Percentiles rank a stretch among this genome's conserved stretches.
phyloP scores from a whole-genome alignment of 2,113 vertebrate genomes.

The Ahaetulla prasina region DNA sequence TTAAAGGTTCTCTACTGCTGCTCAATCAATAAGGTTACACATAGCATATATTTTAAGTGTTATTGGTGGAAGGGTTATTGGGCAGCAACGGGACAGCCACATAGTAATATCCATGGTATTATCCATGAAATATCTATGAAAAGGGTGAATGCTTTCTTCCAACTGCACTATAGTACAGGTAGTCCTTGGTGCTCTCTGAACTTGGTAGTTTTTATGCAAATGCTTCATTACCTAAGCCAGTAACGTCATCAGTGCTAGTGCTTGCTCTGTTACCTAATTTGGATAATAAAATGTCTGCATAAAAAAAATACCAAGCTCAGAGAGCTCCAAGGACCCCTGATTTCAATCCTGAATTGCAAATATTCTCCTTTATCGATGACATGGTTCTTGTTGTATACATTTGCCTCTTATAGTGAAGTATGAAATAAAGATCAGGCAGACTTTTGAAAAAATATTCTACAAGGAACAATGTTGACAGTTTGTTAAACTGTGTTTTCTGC shows the following conservation, averaged over 20 bases:
- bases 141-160: background rate
- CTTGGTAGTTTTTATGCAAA: background rate
- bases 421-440: conserved; percentile 17
- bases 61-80: background rate
- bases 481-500: conserved; percentile 8
- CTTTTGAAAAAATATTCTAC: background rate
- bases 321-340: background rate
- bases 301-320: background rate
- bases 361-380: background rate
- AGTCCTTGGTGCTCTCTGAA: background rate
- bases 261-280: background rate
- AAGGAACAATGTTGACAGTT: background rate
- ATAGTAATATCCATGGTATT: background rate
- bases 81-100: background rate
- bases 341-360: background rate
- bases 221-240: background rate
- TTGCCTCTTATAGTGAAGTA: conserved; percentile 2
- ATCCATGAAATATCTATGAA: background rate
- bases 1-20: background rate
- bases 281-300: background rate
- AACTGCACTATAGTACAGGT: background rate
- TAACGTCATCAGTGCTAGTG: background rate
- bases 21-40: background rate
- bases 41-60: background rate
- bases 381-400: background rate